Base-by-base conservation (phyloP, 2,113 vertebrate species). In the Oryzias woworae region DNA sequence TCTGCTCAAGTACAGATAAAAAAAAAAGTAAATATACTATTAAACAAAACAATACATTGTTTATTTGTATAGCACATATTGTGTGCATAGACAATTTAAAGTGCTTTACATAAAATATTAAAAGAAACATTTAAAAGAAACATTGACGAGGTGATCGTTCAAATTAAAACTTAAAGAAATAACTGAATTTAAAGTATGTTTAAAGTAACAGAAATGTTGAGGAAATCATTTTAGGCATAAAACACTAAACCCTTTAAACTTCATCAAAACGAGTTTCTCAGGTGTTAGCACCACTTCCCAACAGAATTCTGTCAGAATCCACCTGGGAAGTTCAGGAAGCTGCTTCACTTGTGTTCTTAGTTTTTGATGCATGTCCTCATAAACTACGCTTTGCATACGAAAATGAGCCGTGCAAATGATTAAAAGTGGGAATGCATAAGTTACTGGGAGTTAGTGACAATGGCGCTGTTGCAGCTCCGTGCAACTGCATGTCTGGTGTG, bases 301-400 rank as follows among this genome's bases (percentile, higher is more conserved):
- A 43, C 28, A 65, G 16, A 72, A 75, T 64, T 58, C 65, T 54
- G 69, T 73, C 53, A 48, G 66, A 75, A 58, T 78, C 67, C 52
- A 43, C 61, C 36, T 4, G 18, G 47, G 24, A 43, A 47, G 61
- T 41, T 52, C 4, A 43, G 56, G 20, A 48, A 73, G 53, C 47
- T 26, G 46, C 65, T 71, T 6, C 0, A 3, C 63, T 26, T 52
- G 26, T 66, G 58, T 54, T 24, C 23, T 26, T 12, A 1, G 13
- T 65, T 66, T 75, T 59, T 62, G 55, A 53, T 55, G 55, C n/a
- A 23, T 28, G 62, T 73, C 44, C 78, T 74, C 58, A 71, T 53
- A 67, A 63, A 80, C 44, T 0, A 14, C n/a, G 47, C 66, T 83
- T 77, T 86, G 70, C 77, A 81, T 80, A 78, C 64, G 68, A 76